Evolutionary conservation across 64 coral and sea anemone species (phyloP), one percentile per base, ranked within the genome.

Genomic region (Montipora cactus): DNA sequence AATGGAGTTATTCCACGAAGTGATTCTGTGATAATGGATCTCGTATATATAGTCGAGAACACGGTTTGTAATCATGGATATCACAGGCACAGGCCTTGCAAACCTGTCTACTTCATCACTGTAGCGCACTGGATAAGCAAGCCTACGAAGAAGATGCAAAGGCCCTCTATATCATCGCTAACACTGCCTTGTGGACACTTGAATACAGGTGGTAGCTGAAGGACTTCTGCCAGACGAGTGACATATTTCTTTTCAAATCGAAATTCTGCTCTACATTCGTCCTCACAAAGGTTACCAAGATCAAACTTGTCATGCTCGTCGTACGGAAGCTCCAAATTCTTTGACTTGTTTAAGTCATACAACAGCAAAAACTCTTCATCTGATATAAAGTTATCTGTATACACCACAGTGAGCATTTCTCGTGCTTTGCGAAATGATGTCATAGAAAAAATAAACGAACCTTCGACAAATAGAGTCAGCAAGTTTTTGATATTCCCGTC

Each of bases 71-170:
- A 67, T 58, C 83, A 87, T 70, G 21, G 52, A 87, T 18, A 87
- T 19, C 18, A 47, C 83, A 0, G 50, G 52, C 19, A 67, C 83
- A 22, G 83, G 83, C 47, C 66, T 87, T 44, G 52, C 83, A 67
- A 70, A 87, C 61, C 57, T 67, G 59, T 23, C 16, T 25, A 80
- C 23, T 19, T 72, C n/a, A 66, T 87, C 53, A 5, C 59, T 87
- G 53, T 87, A 87, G 15, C 62, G 52, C 14, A 52, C 59, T 18
- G 83, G 83, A 76, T 88, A 88, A 21, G 67, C 46, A 61, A 88
- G 18, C 48, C 86, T 49, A 48, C 47, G 21, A 16, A 88, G 71
- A 28, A 88, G 86, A 74, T 74, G 49, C 86, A 88, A 59, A 75
- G 19, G 7, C 68, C 37, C 86, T 47, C 52, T 55, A 6, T 55